Percentiles rank a stretch among this genome's conserved stretches.
Conservation (phyloP, 2,113 vertebrate species). For the Peromyscus leucopus region DNA sequence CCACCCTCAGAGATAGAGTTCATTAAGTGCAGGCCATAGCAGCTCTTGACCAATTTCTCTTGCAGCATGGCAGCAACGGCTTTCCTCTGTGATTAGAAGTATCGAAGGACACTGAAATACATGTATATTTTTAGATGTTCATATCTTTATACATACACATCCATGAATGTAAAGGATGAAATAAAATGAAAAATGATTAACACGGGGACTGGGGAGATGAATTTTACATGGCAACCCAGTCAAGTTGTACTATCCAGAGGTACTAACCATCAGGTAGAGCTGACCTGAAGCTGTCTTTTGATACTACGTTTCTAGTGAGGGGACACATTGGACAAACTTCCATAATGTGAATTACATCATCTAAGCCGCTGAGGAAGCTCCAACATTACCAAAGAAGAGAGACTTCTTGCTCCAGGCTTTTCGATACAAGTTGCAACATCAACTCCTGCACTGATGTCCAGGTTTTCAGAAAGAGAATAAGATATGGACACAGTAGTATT, state of each 20-base stretch:
- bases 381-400: neutral
- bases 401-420: neutral
- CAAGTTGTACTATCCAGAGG: neutral
- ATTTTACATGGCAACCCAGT: neutral
- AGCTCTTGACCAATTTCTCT: neutral
- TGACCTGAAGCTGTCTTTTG: neutral
- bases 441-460: neutral
- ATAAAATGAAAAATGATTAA: neutral
- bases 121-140: neutral
- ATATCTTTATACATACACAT: neutral
- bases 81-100: neutral
- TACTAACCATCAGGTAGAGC: neutral
- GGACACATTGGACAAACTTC: neutral
- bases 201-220: neutral
- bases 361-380: neutral
- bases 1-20: neutral
- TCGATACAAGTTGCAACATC: neutral
- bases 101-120: neutral
- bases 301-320: neutral
- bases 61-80: neutral
- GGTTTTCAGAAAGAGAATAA: neutral
- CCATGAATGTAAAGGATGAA: neutral
- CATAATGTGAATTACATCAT: neutral
- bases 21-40: neutral
- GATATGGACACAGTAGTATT: neutral